Evolutionary conservation across 64 coral and sea anemone species (phyloP).

Genomic region (Acropora yongei): DNA sequence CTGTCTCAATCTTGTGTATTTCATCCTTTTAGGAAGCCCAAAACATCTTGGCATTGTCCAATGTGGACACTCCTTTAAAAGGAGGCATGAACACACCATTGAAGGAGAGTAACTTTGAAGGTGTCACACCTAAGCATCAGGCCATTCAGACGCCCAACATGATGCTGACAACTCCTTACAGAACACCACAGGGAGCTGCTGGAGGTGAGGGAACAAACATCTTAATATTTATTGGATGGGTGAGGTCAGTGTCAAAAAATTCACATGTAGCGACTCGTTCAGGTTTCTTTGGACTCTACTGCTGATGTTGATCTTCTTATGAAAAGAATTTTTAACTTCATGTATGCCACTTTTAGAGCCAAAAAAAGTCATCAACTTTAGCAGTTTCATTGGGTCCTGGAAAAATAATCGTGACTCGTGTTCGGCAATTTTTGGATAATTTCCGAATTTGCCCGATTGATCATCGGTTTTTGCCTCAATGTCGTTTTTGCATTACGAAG

Average conservation of each 20-base stretch:
- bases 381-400: too few relatives aligned
- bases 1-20: neutral
- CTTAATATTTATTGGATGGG: neutral
- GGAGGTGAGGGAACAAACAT: slow-evolving; percentile 45
- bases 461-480: too few relatives aligned
- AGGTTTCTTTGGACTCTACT: too few relatives aligned
- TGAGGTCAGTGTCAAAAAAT: neutral
- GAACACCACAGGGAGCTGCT: slow-evolving; percentile 88
- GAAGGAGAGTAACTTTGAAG: slow-evolving; percentile 90
- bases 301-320: too few relatives aligned
- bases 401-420: too few relatives aligned
- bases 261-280: too few relatives aligned
- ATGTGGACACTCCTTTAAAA: slow-evolving; percentile 98
- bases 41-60: slow-evolving; percentile 92
- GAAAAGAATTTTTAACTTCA: too few relatives aligned
- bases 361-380: too few relatives aligned
- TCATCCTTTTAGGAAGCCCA: slow-evolving; percentile 84
- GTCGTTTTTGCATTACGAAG: too few relatives aligned
- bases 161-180: slow-evolving; percentile 88
- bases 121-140: slow-evolving; percentile 89
- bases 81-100: slow-evolving; percentile 96
- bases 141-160: slow-evolving; percentile 95
- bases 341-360: too few relatives aligned
- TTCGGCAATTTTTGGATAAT: too few relatives aligned
- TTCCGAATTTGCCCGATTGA: too few relatives aligned